Base-by-base conservation (phyloP, 2,797 vertebrate species). In the Enteromius unitaeniatus region DNA sequence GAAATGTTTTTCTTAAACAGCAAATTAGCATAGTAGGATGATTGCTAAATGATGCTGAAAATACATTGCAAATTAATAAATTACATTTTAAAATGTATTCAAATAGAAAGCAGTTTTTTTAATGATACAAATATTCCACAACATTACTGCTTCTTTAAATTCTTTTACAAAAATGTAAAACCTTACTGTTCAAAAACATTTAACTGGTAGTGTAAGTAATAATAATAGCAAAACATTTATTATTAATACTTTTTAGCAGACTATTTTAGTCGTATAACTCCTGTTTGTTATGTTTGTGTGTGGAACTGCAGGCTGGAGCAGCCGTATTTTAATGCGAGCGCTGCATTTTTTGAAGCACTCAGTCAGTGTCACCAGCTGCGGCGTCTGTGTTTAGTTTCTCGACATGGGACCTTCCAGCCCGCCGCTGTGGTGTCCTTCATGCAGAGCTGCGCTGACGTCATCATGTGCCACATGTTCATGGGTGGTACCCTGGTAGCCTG, bases 401-500 rank as follows among this genome's bases (percentile, higher is more conserved):
- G 97, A 86, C 96, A 96, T 0, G 98, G 98, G 69, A 97, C 95
- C 23, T 97, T 99, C 64, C 96, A 98, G 91, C 92, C 96, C 0
- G 90, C 95, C 0, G 96, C 97, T 1, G 93, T 96, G 83, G 93
- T 95, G 88, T 89, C 92, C 87, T 99, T 99, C 92, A 94, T 99
- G 96, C 94, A 95, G 87, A 93, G 75, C 85, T 97, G 97, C 89
- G 76, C 87, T 42, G 93, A 94, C 0, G 92, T 99, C 47, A 78
- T 97, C 87, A 94, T 97, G 96, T 98, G 97, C 89, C 98, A 99
- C 93, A 95, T 99, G 95, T 99, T 99, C 89, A 96, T 96, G 69
- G 96, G 97, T 7, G 97, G 97, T 78, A 96, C 96, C 9, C 92
- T 99, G 1, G 94, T 95, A 40, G 93, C 96, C 68, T 98, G 98